Evolutionary conservation across 2,797 vertebrate species (phyloP).

Genomic region (Euthynnus affinis): DNA sequence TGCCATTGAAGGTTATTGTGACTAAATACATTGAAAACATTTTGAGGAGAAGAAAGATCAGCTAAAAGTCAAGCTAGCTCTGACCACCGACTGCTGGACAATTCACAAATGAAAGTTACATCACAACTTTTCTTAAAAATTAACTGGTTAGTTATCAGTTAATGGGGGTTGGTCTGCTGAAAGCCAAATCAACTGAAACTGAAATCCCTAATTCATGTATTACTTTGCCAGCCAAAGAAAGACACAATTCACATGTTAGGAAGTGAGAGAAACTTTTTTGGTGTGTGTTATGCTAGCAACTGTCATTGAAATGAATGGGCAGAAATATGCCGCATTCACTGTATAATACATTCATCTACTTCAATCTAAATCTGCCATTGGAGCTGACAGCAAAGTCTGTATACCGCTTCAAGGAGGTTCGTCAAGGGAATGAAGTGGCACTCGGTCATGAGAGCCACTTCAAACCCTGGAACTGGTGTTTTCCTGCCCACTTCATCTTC

Average conservation of each 20-base stretch:
- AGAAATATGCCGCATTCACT: constrained; percentile 40
- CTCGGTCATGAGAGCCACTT: constrained; percentile 69
- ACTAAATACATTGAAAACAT: no score
- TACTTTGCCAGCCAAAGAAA: neutral
- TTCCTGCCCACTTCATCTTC: constrained; percentile 71
- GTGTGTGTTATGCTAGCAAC: neutral
- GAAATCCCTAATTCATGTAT: neutral
- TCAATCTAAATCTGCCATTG: constrained; percentile 45
- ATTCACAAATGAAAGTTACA: no score
- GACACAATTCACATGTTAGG: neutral
- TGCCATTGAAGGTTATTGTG: no score
- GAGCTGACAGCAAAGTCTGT: constrained; percentile 54
- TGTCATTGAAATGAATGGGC: constrained; percentile 40
- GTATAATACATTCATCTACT: constrained; percentile 42
- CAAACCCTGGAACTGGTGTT: constrained; percentile 63
- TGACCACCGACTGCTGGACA: no score
- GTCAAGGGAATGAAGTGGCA: constrained; percentile 64
- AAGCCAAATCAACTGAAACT: no score
- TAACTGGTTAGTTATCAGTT: no score
- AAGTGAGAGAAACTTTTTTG: neutral
- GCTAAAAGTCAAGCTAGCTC: no score
- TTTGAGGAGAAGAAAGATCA: no score
- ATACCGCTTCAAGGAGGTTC: constrained; percentile 52
- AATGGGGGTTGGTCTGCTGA: no score
- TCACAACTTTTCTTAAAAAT: no score